Evolutionary conservation across 2,888 invertebrate species (phyloP), one percentile per base, ranked within the genome.

Genomic region (Allolobophora icterica): DNA sequence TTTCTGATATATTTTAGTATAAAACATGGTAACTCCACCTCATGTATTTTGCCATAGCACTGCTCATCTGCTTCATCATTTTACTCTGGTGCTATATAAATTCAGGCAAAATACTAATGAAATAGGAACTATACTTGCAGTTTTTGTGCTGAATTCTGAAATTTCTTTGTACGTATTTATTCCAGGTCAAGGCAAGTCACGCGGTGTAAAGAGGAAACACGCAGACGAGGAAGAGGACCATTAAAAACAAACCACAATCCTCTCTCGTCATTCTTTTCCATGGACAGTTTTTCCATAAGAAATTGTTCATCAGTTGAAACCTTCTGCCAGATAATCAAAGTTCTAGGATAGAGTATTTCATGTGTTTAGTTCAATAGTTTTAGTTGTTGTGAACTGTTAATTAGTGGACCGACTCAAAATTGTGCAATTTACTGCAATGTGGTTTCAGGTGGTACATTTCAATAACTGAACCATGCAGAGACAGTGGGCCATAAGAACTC

Each of bases 121-220:
- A 71, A 71, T 13, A 11, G 19, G 19, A 45, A 19, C 13, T 71
- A 11, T 71, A 71, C 13, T 71, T 17, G 4, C 71, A n/a, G n/a
- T 71, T 30, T 71, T 71, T 71, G 71, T 71, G 71, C 71, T 71
- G n/a, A n/a, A n/a, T 71, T 71, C 71, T 8, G 8, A 30, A 5
- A n/a, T 71, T 71, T n/a, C 8, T 71, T 38, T 34, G 24, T 5
- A 6, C 33, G 2, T 84, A 6, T 84, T 87, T 40, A 15, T 90
- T 90, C 40, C 90, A 40, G 87, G 40, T 89, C 38, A 34, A 40
- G 91, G 33, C 24, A 42, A 90, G 33, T 30, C 91, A n/a, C 91
- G 91, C 38, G 92, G 92, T 21, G 90, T 91, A 84, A 92, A 92
- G 91, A 90, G 92, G 84, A 92, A 92, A 89, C 92, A 89, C 34